These are phyloP conservation scores for Osmoderma eremita DNA, from an alignment of 2,888 invertebrate species.

Conservation along the genomic window DNA sequence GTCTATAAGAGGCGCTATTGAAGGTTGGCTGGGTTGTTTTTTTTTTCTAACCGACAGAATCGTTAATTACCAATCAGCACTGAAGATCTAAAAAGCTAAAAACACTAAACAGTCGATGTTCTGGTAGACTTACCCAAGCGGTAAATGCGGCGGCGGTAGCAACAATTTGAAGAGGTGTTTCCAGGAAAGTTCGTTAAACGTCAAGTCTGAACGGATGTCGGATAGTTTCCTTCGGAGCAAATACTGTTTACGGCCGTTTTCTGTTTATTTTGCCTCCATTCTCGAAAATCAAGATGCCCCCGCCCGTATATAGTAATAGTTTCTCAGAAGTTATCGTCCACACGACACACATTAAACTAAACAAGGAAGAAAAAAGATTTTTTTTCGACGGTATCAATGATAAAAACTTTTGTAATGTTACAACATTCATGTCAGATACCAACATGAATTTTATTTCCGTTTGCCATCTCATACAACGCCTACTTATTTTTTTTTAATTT, in stretches of 20 bases:
- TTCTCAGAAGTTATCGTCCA: conserved; percentile 9
- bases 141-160: too few relatives aligned
- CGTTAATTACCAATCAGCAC: conserved; percentile 21
- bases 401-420: background rate
- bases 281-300: conserved; percentile 6
- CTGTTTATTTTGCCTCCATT: conserved; percentile 32
- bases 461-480: conserved; percentile 17
- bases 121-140: conserved; percentile 2
- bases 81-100: conserved; percentile 14
- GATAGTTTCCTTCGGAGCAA: conserved; percentile 22
- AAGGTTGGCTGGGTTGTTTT: too few relatives aligned
- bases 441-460: conserved; percentile 1
- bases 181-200: conserved; percentile 36
- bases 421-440: too few relatives aligned
- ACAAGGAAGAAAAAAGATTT: too few relatives aligned
- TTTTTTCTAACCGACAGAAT: conserved; percentile 7
- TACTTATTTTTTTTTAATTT: conserved; percentile 8
- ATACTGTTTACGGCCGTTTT: conserved; percentile 28
- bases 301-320: background rate
- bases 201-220: conserved; percentile 30
- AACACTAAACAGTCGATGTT: background rate
- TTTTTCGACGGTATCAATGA: background rate
- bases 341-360: background rate
- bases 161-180: conserved; percentile 13
- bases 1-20: too few relatives aligned